Conservation (phyloP, 2,113 vertebrate genomes). For the Dromaius novaehollandiae region DNA sequence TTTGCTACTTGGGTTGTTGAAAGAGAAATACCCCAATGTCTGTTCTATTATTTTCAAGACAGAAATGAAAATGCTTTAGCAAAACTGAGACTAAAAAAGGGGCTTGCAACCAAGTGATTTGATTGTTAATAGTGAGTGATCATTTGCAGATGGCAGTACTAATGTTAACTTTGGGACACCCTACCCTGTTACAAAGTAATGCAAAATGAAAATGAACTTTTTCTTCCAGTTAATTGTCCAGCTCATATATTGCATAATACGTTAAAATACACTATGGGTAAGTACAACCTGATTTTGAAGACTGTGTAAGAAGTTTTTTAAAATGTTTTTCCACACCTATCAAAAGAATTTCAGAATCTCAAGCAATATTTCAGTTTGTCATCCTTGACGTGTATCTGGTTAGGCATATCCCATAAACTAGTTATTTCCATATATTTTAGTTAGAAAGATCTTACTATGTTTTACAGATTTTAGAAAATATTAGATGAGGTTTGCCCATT, state of each 20-base stretch:
- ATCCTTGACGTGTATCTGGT: background rate
- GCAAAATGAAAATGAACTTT: background rate
- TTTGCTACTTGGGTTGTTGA: background rate
- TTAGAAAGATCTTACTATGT: background rate
- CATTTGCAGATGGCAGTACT: background rate
- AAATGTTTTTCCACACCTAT: background rate
- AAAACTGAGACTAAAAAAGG: background rate
- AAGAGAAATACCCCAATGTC: background rate
- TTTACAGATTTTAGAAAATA: background rate
- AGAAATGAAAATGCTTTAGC: background rate
- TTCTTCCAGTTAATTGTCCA: background rate
- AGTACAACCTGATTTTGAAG: background rate
- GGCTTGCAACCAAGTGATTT: background rate
- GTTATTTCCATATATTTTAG: background rate
- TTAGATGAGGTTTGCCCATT: background rate
- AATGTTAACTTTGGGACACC: background rate
- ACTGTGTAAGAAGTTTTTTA: background rate
- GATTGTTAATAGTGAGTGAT: background rate
- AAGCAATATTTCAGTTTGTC: background rate
- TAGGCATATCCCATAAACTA: background rate
- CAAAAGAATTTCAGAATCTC: background rate
- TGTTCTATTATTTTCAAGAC: background rate
- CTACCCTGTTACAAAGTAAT: background rate
- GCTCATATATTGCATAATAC: background rate
- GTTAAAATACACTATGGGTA: background rate